Percentiles rank a stretch among this genome's conserved stretches.
phyloP scores from a whole-genome alignment of 2,888 invertebrate genomes.

The Euzophera pinguis region DNA sequence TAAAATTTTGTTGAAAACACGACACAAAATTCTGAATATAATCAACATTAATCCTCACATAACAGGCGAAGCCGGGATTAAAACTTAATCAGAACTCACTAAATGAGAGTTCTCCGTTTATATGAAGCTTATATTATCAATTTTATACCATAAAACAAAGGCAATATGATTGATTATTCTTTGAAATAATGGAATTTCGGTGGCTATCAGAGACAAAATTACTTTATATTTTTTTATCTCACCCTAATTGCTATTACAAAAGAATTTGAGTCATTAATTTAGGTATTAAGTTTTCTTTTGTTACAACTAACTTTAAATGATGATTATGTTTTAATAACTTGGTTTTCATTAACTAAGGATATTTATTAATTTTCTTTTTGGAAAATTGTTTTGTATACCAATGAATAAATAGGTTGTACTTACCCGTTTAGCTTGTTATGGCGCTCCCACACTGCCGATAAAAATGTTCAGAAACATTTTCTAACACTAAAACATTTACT shows the following conservation, averaged over 20 bases:
- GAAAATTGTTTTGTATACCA: too few species aligned
- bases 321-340: too few species aligned
- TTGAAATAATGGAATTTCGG: neutral
- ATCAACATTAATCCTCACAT: neutral
- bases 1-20: neutral
- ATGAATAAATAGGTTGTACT: too few species aligned
- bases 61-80: conserved; percentile 5
- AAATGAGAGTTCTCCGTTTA: conserved; percentile 2
- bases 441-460: too few species aligned
- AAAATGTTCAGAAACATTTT: too few species aligned
- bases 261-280: neutral
- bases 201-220: neutral
- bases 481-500: too few species aligned
- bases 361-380: too few species aligned
- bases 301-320: neutral
- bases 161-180: neutral
- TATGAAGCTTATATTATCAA: neutral
- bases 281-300: neutral
- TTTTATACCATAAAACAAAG: neutral
- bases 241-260: neutral
- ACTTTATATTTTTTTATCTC: neutral
- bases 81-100: conserved; percentile 11
- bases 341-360: too few species aligned
- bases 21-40: neutral
- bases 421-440: too few species aligned